Percentiles rank a stretch among this genome's conserved stretches.
These are phyloP conservation scores for Pseudomyrmex pallidus DNA, from an alignment of 1,140 invertebrate species.

Conservation along the genomic window DNA sequence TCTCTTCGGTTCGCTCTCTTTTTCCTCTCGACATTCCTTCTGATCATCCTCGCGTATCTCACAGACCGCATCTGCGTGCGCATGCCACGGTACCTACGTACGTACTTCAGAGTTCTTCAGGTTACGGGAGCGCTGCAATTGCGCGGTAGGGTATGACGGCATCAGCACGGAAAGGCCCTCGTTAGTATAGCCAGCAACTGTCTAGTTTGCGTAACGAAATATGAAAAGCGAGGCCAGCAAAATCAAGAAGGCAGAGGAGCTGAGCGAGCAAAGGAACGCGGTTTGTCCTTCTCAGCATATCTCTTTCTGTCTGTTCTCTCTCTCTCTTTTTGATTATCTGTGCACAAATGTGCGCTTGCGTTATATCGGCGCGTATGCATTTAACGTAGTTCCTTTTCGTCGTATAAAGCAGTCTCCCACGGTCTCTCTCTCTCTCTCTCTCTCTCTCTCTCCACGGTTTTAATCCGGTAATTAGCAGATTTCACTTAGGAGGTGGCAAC, in stretches of 20 bases:
- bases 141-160: constrained; percentile 41
- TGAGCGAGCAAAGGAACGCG: constrained; percentile 54
- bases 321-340: background rate
- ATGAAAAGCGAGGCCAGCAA: constrained; percentile 70
- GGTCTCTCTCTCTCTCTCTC: too few species aligned
- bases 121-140: constrained; percentile 70
- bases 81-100: background rate
- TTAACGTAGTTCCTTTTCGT: constrained; percentile 9
- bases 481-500: constrained; percentile 7
- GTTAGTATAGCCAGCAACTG: constrained; percentile 66
- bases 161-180: constrained; percentile 63
- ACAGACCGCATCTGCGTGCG: constrained; percentile 5
- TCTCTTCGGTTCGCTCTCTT: background rate
- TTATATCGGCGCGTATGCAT: constrained; percentile 27
- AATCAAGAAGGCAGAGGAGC: constrained; percentile 63
- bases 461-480: constrained; percentile 38
- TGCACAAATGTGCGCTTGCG: constrained; percentile 2
- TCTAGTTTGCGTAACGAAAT: constrained; percentile 76
- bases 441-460: background rate
- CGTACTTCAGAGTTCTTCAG: constrained; percentile 67
- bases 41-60: constrained; percentile 55
- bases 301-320: background rate
- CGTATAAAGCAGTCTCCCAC: background rate
- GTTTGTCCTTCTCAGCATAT: constrained; percentile 13
- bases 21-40: constrained; percentile 59